Evolutionary conservation across 2,113 vertebrate species (phyloP), one percentile per base, ranked within the genome.

Genomic region (Oenanthe melanoleuca): DNA sequence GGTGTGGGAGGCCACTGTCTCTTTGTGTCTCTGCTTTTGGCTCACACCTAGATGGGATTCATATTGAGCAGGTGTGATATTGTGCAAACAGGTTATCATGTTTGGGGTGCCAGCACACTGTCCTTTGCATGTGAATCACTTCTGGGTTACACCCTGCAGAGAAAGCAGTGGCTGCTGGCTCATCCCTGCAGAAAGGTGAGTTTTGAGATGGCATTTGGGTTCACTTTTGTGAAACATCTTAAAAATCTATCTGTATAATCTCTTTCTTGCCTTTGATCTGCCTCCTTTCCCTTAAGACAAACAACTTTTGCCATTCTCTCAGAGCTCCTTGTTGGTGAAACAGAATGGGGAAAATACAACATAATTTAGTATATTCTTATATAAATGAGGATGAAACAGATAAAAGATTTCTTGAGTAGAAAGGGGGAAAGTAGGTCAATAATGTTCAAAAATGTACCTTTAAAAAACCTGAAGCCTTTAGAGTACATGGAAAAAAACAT

Each of bases 401-500:
- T 63, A 65, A 91, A 92, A 95, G 21, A 1, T 29, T 73, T 73
- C 3, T 87, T 80, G 53, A 94, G 14, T 66, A 82, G 42, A 82
- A 72, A 78, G 21, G 19, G 24, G 7, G 4, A 85, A 92, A 45
- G 2, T 16, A 80, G 65, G 24, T 81, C 5, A 21, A 45, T 65
- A 85, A 44, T 8, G 7, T 69, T 52, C 49, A 80, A 79, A 86
- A 94, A 73, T 4, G 3, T 63, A 66, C 25, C 29, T 86, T 84
- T 26, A 29, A 82, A 95, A 84, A 82, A 8, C 0, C 5, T 25
- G 33, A 82, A 55, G n/a, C 7, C 13, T 63, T 77, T 73, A 73
- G n/a, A 89, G 56, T 88, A 73, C 55, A 56, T 80, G 37, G 78
- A 67, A 91, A 86, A 86, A 94, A 83, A 31, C 14, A 31, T 28